phyloP scores from a whole-genome alignment of 2,797 vertebrate species.

The Macropus fuliginosus region DNA sequence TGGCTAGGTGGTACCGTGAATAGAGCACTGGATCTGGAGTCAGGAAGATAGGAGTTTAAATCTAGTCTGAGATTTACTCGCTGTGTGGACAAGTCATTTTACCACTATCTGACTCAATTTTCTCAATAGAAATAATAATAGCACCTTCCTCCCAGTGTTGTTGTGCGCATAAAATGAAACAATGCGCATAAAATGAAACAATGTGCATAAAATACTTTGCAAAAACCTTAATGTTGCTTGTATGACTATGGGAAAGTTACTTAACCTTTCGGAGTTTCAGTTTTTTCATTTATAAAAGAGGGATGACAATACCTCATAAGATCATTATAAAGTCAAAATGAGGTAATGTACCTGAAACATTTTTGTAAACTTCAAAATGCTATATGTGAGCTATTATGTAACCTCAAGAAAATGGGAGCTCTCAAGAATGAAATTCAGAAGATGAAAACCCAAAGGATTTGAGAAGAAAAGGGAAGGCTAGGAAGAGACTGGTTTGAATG shows the following conservation, averaged over 20 bases:
- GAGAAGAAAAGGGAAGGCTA: background rate
- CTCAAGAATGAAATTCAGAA: background rate
- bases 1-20: background rate
- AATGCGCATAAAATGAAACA: background rate
- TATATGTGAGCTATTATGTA: background rate
- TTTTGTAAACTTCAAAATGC: background rate
- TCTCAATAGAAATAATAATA: background rate
- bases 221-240: background rate
- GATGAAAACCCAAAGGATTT: background rate
- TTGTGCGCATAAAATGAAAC: background rate
- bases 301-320: background rate
- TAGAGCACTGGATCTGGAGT: background rate
- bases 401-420: background rate
- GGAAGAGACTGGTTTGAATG: background rate
- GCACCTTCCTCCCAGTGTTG: background rate
- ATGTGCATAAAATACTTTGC: background rate
- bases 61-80: background rate
- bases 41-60: background rate
- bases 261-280: background rate
- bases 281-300: background rate
- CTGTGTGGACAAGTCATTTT: background rate
- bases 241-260: background rate
- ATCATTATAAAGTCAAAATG: background rate
- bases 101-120: background rate
- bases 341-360: background rate